A percentile compares a stretch with the other conserved stretches of the same genome.
These are phyloP conservation scores for Cataglyphis livida DNA, from an alignment of 2,888 invertebrate genomes.

Conservation along the genomic window DNA sequence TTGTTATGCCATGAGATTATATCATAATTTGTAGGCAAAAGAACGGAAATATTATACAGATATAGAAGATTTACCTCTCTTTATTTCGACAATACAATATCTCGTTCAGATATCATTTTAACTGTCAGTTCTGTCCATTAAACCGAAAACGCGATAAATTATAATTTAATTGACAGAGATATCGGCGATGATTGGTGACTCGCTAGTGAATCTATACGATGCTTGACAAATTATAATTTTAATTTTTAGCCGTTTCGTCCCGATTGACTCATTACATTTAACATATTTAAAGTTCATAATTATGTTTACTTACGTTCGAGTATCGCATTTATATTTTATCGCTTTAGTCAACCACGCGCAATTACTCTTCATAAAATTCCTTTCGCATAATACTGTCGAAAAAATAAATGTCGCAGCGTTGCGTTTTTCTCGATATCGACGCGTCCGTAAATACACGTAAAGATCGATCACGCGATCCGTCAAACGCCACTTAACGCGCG, in stretches of 20 bases:
- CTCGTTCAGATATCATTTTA: not conserved
- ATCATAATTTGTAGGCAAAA: conserved; percentile 4
- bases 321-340: not conserved
- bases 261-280: not conserved
- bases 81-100: not conserved
- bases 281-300: not conserved
- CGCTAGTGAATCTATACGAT: not conserved
- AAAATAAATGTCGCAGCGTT: not conserved
- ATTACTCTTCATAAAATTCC: not conserved
- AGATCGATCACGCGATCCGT: conserved; percentile 34
- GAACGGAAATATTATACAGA: conserved; percentile 25
- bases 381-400: not conserved
- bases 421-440: not conserved
- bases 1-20: not conserved
- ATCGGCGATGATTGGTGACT: not conserved
- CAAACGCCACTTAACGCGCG: not conserved
- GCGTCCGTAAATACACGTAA: not conserved
- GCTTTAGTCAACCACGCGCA: not conserved
- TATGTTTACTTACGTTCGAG: not conserved
- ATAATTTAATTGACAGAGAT: conserved; percentile 13
- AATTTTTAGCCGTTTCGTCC: not conserved
- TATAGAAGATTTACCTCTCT: not conserved
- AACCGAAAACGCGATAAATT: not conserved
- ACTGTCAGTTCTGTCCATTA: not conserved
- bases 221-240: not conserved